Base-by-base conservation (phyloP, 2,113 vertebrate species). In the Cyanoderma ruficeps region DNA sequence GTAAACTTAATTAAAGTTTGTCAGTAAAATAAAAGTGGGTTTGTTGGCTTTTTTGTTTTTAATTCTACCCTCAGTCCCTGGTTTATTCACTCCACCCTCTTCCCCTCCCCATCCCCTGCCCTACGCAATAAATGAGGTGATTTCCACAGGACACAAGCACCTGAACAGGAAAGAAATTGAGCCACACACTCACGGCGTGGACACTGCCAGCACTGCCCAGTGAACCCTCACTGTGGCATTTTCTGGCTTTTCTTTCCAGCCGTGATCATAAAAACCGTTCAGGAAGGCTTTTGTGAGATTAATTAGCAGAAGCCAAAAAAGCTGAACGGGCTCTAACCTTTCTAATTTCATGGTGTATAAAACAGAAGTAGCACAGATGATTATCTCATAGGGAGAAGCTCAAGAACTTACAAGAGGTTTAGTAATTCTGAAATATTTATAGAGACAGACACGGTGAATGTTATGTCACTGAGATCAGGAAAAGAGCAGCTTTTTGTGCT, bases 301-400 rank as follows among this genome's bases (percentile, higher is more conserved):
- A 89, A 94, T 89, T 91, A 88, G 68, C 53, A 35, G 44, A 28
- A 25, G 37, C 19, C 49, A 47, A 71, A 80, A 57, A 60, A 39
- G 35, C 30, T 22, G 67, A 88, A 65, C 39, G 88, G 63, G 33
- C 46, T 67, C 27, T 35, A 92, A 90, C 70, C 78, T 90, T 92
- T 71, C 75, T 83, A 86, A 96, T 96, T 96, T 96, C 89, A 94
- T 30, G 44, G 67, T 83, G 59, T 92, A 41, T 95, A 93, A 93
- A 88, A 56, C 63, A 88, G 61, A 85, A 86, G 71, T 14, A 76
- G 52, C 69, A 22, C 18, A 88, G 89, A 83, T 44, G 0, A 87
- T 88, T 78, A 85, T 86, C 83, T 92, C 30, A 39, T 7, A 42
- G 57, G 77, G 85, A 87, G 86, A 55, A 85, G 42, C 59, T 68